These are phyloP conservation scores for Poeciliopsis turneri DNA, from an alignment of 2,797 vertebrate species.

Conservation along the genomic window DNA sequence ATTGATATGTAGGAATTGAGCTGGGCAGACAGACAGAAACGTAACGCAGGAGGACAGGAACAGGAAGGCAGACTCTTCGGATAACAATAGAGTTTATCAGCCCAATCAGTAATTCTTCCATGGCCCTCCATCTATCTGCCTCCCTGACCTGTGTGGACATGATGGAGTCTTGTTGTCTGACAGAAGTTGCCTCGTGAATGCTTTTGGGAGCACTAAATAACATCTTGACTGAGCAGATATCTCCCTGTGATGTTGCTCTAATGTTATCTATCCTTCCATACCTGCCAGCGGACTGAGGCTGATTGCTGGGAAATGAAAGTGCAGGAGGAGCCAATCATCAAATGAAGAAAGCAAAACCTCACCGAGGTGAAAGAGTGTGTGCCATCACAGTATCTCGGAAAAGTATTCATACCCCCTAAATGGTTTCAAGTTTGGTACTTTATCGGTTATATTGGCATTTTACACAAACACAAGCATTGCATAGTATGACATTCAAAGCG, in stretches of 20 bases:
- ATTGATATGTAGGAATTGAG: slow-evolving; percentile 60
- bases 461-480: not conserved
- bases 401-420: not conserved
- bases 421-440: not conserved
- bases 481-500: not conserved
- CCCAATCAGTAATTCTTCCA: slow-evolving; percentile 74
- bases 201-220: slow-evolving; percentile 68
- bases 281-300: slow-evolving; percentile 64
- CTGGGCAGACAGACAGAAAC: slow-evolving; percentile 53
- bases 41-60: slow-evolving; percentile 47
- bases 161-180: slow-evolving; percentile 76
- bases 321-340: slow-evolving; percentile 55
- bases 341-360: slow-evolving; percentile 51
- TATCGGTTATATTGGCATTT: not conserved
- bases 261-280: slow-evolving; percentile 67
- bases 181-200: slow-evolving; percentile 65
- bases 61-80: slow-evolving; percentile 47
- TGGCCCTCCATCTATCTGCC: slow-evolving; percentile 63
- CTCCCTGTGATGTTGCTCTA: slow-evolving; percentile 59
- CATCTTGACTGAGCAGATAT: slow-evolving; percentile 61
- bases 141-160: slow-evolving; percentile 67
- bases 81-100: slow-evolving; percentile 77
- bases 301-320: slow-evolving; percentile 74
- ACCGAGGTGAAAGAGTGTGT: not conserved
- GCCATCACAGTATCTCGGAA: not conserved